Conservation (phyloP, 2,113 vertebrate genomes). For the Parus major region DNA sequence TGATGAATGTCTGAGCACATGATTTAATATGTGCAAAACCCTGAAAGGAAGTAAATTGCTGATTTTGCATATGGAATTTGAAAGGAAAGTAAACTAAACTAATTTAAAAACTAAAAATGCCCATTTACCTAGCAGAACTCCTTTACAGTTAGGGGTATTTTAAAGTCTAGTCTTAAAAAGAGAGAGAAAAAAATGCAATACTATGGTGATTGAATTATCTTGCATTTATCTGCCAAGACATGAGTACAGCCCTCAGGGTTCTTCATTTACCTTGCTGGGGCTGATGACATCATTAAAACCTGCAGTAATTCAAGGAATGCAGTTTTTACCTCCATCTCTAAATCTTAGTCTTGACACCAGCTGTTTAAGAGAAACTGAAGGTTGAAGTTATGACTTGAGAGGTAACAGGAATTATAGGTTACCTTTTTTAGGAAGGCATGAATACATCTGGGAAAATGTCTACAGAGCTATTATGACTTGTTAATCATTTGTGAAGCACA, state of each 20-base stretch:
- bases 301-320: conserved; percentile 28
- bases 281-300: not conserved
- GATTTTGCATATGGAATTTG: not conserved
- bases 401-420: not conserved
- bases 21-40: not conserved
- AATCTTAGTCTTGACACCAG: not conserved
- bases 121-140: not conserved
- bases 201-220: not conserved
- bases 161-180: not conserved
- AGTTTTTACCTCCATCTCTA: not conserved
- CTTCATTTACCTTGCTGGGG: not conserved
- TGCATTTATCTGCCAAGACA: not conserved
- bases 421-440: not conserved
- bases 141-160: not conserved
- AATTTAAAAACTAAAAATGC: not conserved
- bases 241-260: not conserved
- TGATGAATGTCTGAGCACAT: not conserved
- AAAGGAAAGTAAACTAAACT: not conserved
- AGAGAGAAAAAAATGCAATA: not conserved
- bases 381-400: not conserved
- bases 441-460: not conserved
- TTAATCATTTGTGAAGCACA: not conserved
- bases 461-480: not conserved
- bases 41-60: not conserved
- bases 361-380: not conserved